Base-by-base conservation (phyloP, 23 tunicate genomes). In the Halocynthia roretzi region DNA sequence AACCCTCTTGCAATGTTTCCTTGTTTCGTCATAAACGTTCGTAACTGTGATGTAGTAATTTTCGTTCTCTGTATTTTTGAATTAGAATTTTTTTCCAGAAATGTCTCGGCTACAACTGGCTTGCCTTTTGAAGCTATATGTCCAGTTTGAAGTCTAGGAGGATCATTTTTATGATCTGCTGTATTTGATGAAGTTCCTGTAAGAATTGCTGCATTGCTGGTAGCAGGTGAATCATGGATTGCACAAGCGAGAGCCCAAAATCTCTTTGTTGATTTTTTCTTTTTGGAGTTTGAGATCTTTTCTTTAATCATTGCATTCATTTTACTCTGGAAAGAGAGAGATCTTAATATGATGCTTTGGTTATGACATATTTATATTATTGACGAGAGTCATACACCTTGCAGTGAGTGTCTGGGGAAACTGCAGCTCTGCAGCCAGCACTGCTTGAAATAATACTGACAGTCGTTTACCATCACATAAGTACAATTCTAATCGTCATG, bases 201-300 rank as follows among this genome's bases (percentile, higher is more conserved):
- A 31, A 1, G 2, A 31, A 4, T 31, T 31, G 44, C 44, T 4
- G 44, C 44, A 31, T 31, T 31, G 44, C 5, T 65, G 70, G 48
- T 65, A 9, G 70, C 19, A 10, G 70, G 5, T 20, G 22, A 1
- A 5, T 48, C 70, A 15, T 65, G 70, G 31, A 65, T 65, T 15
- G 70, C 70, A 2, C 70, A 65, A 65, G 70, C 10, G 48, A 65
- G 31, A 11, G 70, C 70, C 70, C 70, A 65, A 48, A 65, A 65
- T 10, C 70, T 40, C 31, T 65, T 65, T 9, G 48, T 65, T 15
- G 70, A 65, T 65, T 65, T 65, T 31, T 31, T 31, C 44, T 31
- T 31, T 4, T 31, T 31, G 44, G 44, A 31, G 44, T 31, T 31
- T 31, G 44, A 31, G 44, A 1, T 31, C 44, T 31, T 31, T 4